Evolutionary conservation across 2,797 vertebrate genomes (phyloP), one percentile per base, ranked within the genome.

Genomic region (Chiroxiphia lanceolata): DNA sequence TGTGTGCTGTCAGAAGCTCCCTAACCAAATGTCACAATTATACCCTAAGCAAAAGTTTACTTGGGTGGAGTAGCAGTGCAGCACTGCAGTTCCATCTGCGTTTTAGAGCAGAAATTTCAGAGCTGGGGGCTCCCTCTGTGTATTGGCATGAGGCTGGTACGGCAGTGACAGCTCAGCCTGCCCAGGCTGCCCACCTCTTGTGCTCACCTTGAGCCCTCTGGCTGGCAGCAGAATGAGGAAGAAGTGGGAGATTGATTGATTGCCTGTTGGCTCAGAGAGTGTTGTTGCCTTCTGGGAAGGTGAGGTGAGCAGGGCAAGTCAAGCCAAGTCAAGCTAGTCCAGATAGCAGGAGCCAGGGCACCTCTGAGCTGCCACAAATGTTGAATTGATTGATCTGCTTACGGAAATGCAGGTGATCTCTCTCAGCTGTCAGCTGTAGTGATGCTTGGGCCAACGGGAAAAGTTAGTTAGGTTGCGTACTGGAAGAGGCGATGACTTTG

Each of bases 171-270:
- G 34, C 44, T 6, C 51, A 47, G 5, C 18, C 29, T 81, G 40
- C 48, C 12, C 0, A 0, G 18, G 16, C 45, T 60, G 45, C 40
- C 51, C 14, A 3, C 8, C 8, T 76, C 63, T 50, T 3, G 1
- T 2, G 1, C 45, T 61, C 42, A 6, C 10, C 56, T 42, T 0
- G 0, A 14, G 40, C 19, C 12, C 25, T 83, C n/a, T 60, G 2
- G 2, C 3, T 17, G 56, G 72, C 60, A 45, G n/a, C 33, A 48
- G 45, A 53, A 34, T 27, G 75, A 69, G 45, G 27, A 65, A 7
- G 9, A 33, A 21, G 34, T 2, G 10, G 18, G 20, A 11, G 10
- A 44, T 6, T 12, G 63, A 15, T 45, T 12, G 63, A 18, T 47
- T 57, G 40, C 42, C 33, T 72, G 25, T 42, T 69, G 26, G 33